Evolutionary conservation across 2,113 vertebrate species (phyloP), one percentile per base, ranked within the genome.

Genomic region (Baryphthengus martii): DNA sequence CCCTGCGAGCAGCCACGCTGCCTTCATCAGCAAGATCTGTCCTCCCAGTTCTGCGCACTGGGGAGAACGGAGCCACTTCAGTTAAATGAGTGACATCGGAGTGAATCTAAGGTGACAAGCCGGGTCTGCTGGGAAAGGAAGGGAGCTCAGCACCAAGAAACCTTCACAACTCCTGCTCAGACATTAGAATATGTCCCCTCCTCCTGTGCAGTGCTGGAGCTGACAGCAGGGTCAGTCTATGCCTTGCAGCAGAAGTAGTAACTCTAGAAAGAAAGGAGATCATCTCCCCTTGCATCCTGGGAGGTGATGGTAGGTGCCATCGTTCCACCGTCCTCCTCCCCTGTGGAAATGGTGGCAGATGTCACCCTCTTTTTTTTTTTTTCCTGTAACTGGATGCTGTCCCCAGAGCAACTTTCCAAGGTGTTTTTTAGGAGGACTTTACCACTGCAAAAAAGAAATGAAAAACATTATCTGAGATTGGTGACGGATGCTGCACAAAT

Each of bases 131-230:
- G 79, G 63, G 82, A 80, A 86, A 31, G 42, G 49, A 58, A 67
- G 67, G 55, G 63, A 96, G 50, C 72, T 67, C 88, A 93, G 68
- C 85, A 93, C 90, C 85, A 68, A 33, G 75, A 77, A 94, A 84
- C 19, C 75, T 67, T 63, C 17, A 2, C 85, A 83, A 5, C 33
- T 94, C 42, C 88, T 70, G 50, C 40, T 42, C 75, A 86, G 47
- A 52, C 21, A 25, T 4, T 79, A 81, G 79, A 81, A 49, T 63
- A n/a, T 50, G 35, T 91, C 33, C 52, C 37, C 17, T 86, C 33
- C 63, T 90, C 83, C 71, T 61, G 45, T 28, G 45, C 67, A 45
- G 55, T 7, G 59, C 67, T 83, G 71, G 45, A 89, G 42, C 44
- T 94, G 93, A 80, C 65, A 88, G 52, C 16, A 74, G 65, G 63